These are phyloP conservation scores for Dexiosoma caninum DNA, from an alignment of 2,888 invertebrate species.

Conservation along the genomic window DNA sequence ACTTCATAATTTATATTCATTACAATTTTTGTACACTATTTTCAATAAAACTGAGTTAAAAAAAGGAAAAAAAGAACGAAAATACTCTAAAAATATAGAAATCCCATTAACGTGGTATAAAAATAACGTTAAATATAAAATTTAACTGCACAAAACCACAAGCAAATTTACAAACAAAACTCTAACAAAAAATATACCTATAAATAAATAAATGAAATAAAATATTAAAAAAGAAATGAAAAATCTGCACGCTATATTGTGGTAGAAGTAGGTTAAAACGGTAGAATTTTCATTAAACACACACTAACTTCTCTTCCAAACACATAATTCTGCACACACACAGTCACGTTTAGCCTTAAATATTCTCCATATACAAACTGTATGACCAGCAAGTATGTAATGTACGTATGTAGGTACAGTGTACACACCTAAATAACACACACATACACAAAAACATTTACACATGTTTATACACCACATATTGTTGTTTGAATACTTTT, in stretches of 20 bases:
- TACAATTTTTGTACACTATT: slow-evolving; percentile 13
- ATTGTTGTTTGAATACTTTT: background rate
- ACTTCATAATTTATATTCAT: background rate
- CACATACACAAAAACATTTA: background rate
- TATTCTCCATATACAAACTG: background rate
- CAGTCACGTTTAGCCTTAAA: background rate
- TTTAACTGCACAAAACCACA: slow-evolving; percentile 5
- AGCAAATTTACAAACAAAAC: background rate
- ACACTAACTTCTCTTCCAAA: background rate
- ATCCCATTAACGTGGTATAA: slow-evolving; percentile 26
- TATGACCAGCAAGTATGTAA: slow-evolving; percentile 15
- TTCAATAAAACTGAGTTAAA: background rate
- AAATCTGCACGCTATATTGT: slow-evolving; percentile 52
- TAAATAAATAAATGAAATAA: background rate
- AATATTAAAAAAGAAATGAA: slow-evolving; percentile 12
- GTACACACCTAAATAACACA: background rate
- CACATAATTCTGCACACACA: background rate
- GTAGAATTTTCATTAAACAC: slow-evolving; percentile 16
- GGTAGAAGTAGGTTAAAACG: slow-evolving; percentile 61
- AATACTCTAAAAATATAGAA: slow-evolving; percentile 33
- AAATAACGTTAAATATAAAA: slow-evolving; percentile 37
- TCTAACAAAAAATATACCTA: background rate
- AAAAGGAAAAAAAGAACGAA: slow-evolving; percentile 2
- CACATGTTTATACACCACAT: background rate
- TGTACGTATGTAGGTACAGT: background rate